Evolutionary conservation across 2,797 vertebrate genomes (phyloP).

Genomic region (Scolopax rusticola): DNA sequence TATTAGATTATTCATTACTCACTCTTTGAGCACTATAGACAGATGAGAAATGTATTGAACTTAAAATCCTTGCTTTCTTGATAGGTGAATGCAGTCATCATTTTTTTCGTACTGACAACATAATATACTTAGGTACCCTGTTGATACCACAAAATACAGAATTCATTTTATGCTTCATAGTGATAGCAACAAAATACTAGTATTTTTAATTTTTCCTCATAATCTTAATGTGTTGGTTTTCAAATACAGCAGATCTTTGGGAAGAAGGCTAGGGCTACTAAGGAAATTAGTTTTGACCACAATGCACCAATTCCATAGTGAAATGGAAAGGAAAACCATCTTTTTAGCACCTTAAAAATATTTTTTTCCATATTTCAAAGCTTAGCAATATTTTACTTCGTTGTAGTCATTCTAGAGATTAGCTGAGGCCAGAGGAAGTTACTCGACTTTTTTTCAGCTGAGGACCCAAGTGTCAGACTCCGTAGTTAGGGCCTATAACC

Average conservation of each 20-base stretch:
- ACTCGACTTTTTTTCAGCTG: background rate
- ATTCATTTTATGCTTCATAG: background rate
- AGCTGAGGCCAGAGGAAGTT: background rate
- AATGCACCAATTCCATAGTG: background rate
- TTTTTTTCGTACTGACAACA: background rate
- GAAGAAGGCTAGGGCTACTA: background rate
- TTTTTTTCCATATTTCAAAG: background rate
- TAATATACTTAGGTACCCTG: background rate
- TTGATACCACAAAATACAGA: background rate
- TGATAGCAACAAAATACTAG: background rate
- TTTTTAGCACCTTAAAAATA: background rate
- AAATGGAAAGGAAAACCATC: background rate
- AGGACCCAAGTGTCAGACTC: background rate
- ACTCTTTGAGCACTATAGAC: background rate
- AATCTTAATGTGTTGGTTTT: background rate
- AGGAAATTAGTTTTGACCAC: background rate
- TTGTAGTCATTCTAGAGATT: background rate
- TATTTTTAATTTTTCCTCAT: background rate
- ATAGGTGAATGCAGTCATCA: background rate
- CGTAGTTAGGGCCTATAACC: background rate
- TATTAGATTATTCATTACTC: background rate
- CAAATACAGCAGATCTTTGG: background rate
- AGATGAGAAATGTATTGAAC: background rate
- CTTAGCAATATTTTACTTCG: background rate
- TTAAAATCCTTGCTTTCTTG: background rate